A percentile compares a stretch with the other conserved stretches of the same genome.
These are phyloP conservation scores for Axea sp. DNA, from an alignment of 2,888 invertebrate species.

Conservation along the genomic window DNA sequence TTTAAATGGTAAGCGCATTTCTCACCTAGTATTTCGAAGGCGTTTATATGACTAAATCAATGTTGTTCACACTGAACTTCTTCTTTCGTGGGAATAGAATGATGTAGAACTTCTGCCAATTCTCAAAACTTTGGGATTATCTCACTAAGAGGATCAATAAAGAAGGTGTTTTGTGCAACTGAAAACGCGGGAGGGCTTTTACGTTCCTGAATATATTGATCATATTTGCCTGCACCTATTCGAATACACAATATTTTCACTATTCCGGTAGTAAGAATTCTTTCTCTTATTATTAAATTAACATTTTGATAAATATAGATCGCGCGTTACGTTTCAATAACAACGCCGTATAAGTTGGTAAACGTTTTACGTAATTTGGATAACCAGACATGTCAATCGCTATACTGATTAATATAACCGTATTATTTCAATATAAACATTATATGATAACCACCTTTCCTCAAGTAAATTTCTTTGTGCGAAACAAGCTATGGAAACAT, in stretches of 20 bases:
- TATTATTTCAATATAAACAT: slow-evolving; percentile 47
- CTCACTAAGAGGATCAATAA: slow-evolving; percentile 55
- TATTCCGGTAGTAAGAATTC: too few species aligned
- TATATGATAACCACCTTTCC: slow-evolving; percentile 12
- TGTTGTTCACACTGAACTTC: slow-evolving; percentile 57
- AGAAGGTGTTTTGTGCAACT: slow-evolving; percentile 53
- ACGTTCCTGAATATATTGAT: slow-evolving; percentile 37
- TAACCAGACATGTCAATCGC: slow-evolving; percentile 14
- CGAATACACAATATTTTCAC: slow-evolving; percentile 6
- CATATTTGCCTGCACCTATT: slow-evolving; percentile 13
- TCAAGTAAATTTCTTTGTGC: slow-evolving; percentile 36
- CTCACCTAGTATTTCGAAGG: slow-evolving; percentile 33
- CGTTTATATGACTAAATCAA: slow-evolving; percentile 59
- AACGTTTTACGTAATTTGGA: background rate
- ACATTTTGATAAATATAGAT: background rate
- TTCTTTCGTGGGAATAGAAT: slow-evolving; percentile 57
- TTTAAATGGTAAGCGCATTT: slow-evolving; percentile 42
- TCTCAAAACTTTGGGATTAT: slow-evolving; percentile 59
- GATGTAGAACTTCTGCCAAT: slow-evolving; percentile 55
- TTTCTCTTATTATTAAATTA: too few species aligned
- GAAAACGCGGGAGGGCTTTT: slow-evolving; percentile 41
- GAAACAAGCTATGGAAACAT: slow-evolving; percentile 14
- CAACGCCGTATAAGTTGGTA: too few species aligned
- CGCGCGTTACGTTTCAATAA: too few species aligned
- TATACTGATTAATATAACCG: slow-evolving; percentile 35